These are phyloP conservation scores for Hippoglossus hippoglossus DNA, from an alignment of 2,797 vertebrate species.

Conservation along the genomic window DNA sequence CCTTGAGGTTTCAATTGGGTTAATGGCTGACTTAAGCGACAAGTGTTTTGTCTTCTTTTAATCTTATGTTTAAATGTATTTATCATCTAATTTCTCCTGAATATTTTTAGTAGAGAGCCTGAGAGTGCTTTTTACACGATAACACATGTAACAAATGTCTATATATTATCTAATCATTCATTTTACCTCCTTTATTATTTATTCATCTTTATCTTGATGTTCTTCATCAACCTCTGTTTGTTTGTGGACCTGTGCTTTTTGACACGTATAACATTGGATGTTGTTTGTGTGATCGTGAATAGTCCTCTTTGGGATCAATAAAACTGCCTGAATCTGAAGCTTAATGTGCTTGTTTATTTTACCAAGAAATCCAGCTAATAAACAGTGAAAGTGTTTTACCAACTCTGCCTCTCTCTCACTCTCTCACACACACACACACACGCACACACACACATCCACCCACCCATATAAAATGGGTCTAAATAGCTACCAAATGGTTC, in stretches of 20 bases:
- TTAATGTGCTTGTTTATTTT: background rate
- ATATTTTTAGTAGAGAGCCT: too few species aligned
- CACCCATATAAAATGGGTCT: conserved; percentile 60
- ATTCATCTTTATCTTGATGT: too few species aligned
- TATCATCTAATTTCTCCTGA: background rate
- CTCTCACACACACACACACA: conserved; percentile 22
- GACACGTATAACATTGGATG: too few species aligned
- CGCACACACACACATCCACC: conserved; percentile 42
- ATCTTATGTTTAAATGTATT: background rate
- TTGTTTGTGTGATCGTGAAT: too few species aligned
- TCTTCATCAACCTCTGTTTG: too few species aligned
- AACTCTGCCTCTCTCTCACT: background rate
- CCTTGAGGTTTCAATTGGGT: background rate
- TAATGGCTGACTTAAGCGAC: background rate
- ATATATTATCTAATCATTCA: too few species aligned
- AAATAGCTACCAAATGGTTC: conserved; percentile 76
- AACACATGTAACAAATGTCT: too few species aligned
- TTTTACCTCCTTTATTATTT: too few species aligned
- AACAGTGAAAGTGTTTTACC: conserved; percentile 25
- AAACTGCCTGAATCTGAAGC: too few species aligned
- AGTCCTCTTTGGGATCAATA: too few species aligned
- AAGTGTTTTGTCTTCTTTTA: background rate
- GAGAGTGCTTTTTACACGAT: too few species aligned
- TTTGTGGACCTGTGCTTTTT: too few species aligned
- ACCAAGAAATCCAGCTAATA: background rate